Percentiles rank a stretch among this genome's conserved stretches.
phyloP scores from a whole-genome alignment of 2,797 vertebrate species.

The Dallia pectoralis region DNA sequence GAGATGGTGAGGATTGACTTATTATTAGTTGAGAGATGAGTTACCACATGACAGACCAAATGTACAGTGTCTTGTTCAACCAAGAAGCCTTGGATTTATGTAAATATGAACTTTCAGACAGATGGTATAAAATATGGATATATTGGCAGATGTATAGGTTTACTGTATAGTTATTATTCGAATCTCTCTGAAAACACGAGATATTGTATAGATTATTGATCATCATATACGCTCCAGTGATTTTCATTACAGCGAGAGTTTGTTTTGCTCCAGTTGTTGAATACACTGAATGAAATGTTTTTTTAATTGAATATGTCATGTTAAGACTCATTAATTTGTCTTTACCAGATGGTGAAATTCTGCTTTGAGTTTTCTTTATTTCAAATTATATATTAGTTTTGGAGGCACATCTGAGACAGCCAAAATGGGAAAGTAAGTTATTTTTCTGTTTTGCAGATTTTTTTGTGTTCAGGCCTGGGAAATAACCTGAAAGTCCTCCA shows the following conservation, averaged over 20 bases:
- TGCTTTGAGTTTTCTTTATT: neutral
- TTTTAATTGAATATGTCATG: neutral
- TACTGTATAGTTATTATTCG: slow-evolving; percentile 31
- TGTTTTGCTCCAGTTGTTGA: slow-evolving; percentile 17
- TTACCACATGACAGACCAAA: slow-evolving; percentile 50
- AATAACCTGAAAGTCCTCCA: neutral
- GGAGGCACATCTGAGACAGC: neutral
- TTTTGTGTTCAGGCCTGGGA: neutral
- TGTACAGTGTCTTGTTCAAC: slow-evolving; percentile 59
- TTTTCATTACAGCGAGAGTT: slow-evolving; percentile 34
- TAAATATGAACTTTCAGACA: slow-evolving; percentile 49
- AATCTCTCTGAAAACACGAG: slow-evolving; percentile 42
- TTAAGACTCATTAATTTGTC: neutral
- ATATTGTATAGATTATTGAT: slow-evolving; percentile 40
- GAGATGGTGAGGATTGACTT: slow-evolving; percentile 12
- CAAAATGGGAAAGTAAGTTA: neutral
- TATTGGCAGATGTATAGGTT: slow-evolving; percentile 24
- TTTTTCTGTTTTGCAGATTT: neutral
- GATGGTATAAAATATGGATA: slow-evolving; percentile 60
- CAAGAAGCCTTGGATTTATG: slow-evolving; percentile 56
- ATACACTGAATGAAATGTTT: neutral
- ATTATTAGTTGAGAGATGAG: neutral
- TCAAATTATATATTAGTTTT: neutral
- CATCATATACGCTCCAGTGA: slow-evolving; percentile 48
- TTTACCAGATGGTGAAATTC: slow-evolving; percentile 3